A percentile compares a stretch with the other conserved stretches of the same genome.
These are phyloP conservation scores for Poeciliopsis prolifica DNA, from an alignment of 2,113 vertebrate species.

Conservation along the genomic window DNA sequence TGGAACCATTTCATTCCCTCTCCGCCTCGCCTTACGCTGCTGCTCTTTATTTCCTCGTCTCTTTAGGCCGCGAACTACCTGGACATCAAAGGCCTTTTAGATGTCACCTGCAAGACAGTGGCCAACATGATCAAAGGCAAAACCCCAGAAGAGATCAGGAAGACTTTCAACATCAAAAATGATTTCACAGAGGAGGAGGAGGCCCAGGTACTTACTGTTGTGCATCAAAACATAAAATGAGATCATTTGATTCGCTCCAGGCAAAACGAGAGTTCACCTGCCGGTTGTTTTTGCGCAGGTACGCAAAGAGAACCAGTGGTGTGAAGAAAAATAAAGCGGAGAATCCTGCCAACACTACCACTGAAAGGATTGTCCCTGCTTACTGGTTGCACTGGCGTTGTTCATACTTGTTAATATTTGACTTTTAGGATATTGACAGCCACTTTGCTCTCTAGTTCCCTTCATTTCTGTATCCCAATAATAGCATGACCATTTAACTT, in stretches of 20 bases:
- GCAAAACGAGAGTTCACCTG: not conserved
- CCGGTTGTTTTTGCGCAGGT: conserved; percentile 80
- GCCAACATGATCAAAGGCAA: conserved; percentile 99
- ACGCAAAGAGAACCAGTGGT: conserved; percentile 99
- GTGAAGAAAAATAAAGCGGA: conserved; percentile 96
- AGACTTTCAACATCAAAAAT: conserved; percentile 99
- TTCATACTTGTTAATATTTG: conserved; percentile 97
- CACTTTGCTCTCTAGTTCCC: not conserved
- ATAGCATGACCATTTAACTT: conserved; percentile 84
- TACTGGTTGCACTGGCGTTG: conserved; percentile 97
- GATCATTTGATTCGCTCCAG: not conserved
- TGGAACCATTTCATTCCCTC: not conserved
- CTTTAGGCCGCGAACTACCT: conserved; percentile 96
- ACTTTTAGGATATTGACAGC: conserved; percentile 82
- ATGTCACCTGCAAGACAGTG: conserved; percentile 99
- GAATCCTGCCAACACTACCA: conserved; percentile 82
- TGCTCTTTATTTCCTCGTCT: not conserved
- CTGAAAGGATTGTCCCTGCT: conserved; percentile 88
- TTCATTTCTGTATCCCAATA: conserved; percentile 72
- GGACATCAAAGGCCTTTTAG: conserved; percentile 99
- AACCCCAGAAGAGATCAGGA: conserved; percentile 99
- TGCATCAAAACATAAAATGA: not conserved
- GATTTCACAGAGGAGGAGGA: conserved; percentile 99
- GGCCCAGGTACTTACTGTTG: conserved; percentile 87
- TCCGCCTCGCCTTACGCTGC: conserved; percentile 1